Base-by-base conservation (phyloP, 64 coral and sea anemone genomes). In the Porites lutea region DNA sequence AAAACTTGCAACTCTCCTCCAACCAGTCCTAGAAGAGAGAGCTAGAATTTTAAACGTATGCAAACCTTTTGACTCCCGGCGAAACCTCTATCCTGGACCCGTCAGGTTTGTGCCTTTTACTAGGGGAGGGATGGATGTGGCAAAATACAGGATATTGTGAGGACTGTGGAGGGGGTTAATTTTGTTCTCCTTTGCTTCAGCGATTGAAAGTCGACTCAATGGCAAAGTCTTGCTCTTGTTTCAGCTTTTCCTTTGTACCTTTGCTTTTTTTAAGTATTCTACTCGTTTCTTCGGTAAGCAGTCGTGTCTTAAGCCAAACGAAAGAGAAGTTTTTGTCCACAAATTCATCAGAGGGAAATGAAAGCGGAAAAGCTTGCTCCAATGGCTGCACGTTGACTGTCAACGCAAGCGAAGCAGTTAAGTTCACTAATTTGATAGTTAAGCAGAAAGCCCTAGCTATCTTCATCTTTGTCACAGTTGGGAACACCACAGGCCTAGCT, bases 381-480 rank as follows among this genome's bases (percentile, higher is more conserved):
- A 83, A 6, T 45, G 19, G 64, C 3, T 84, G 81, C 59, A 68
- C 81, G 3, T 21, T 84, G 15, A 18, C 63, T 47, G 10, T 84
- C 6, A n/a, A 69, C 63, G 45, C 18, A 9, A 67, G 46, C 18
- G 88, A 88, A 16, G 78, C 74, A 1, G 77, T 20, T 10, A 52
- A 48, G 2, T 91, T 97, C 55, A 82, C 48, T 53, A 46, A 57
- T 0, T 21, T 77, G 2, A 67, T 97, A 50, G 21, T 65, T 47
- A 16, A 88, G 4, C 13, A 82, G 48, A 50, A 91, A 20, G 95
- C 95, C 48, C 75, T 97, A 52, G 95, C 88, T 13, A 65, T 97
- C 23, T 97, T 97, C 72, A 88, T 94, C 72, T 82, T 86, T 53
- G 82, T 94, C 43, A 94, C 88, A 48, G 19, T 97, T 72, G 74